Percentiles rank a stretch among this genome's conserved stretches.
These are phyloP conservation scores for Gastrophysa polygoni DNA, from an alignment of 2,888 invertebrate species.

Conservation along the genomic window DNA sequence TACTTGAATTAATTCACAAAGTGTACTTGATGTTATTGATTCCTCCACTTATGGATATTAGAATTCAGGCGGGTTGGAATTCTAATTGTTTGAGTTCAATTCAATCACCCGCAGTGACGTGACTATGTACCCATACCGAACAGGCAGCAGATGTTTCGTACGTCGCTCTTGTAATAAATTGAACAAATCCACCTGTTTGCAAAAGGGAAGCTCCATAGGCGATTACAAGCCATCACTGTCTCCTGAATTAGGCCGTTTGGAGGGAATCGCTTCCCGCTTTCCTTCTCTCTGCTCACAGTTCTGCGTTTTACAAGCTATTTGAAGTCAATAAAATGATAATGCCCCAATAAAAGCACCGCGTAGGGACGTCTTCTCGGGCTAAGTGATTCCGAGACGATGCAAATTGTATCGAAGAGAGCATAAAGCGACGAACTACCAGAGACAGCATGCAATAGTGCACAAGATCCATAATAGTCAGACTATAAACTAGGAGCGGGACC, in stretches of 20 bases:
- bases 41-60: neutral
- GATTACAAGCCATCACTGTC: conserved; percentile 61
- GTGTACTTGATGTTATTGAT: too few species aligned
- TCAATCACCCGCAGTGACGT: conserved; percentile 19
- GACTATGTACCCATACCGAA: conserved; percentile 8
- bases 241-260: conserved; percentile 60
- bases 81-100: conserved; percentile 2
- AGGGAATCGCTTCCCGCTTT: conserved; percentile 56
- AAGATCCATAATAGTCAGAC: too few species aligned
- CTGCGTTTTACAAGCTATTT: conserved; percentile 64
- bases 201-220: conserved; percentile 54
- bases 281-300: conserved; percentile 55
- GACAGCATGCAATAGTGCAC: too few species aligned
- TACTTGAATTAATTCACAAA: too few species aligned
- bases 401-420: conserved; percentile 58
- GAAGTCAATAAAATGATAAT: conserved; percentile 63
- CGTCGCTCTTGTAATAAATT: conserved; percentile 50
- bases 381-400: conserved; percentile 59
- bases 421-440: conserved; percentile 35
- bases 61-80: neutral
- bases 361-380: conserved; percentile 48
- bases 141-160: conserved; percentile 40
- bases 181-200: conserved; percentile 60
- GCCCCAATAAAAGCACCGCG: conserved; percentile 58
- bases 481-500: too few species aligned